Conservation (phyloP, 2,888 invertebrate species). For the Petrophora chlorosata region DNA sequence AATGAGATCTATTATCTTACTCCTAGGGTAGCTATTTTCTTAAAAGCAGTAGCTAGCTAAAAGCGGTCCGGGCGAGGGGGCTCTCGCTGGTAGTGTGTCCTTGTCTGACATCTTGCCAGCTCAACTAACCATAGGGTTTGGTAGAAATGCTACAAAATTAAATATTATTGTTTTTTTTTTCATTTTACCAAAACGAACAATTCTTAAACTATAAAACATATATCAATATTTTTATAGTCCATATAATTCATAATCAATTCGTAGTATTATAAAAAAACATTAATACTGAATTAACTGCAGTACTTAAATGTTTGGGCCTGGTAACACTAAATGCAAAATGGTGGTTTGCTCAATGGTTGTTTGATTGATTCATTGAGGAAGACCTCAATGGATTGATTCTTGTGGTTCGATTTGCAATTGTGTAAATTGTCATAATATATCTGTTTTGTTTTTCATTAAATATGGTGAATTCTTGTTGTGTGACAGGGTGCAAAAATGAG, state of each 20-base stretch:
- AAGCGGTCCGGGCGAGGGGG: background rate
- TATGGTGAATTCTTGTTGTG: background rate
- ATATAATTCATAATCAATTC: background rate
- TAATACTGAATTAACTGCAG: background rate
- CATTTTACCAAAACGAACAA: too few relatives aligned
- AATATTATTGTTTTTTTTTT: too few relatives aligned
- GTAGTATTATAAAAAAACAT: too few relatives aligned
- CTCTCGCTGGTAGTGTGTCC: too few relatives aligned
- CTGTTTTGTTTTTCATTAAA: background rate
- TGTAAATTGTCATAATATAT: background rate
- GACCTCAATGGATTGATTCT: background rate
- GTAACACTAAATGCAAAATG: background rate
- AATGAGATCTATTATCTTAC: background rate
- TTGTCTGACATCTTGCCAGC: background rate
- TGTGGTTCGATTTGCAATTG: background rate
- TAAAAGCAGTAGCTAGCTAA: background rate
- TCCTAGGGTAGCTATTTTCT: background rate
- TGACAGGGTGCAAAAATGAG: background rate
- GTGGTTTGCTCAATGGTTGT: background rate
- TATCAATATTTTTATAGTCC: background rate
- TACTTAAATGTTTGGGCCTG: background rate
- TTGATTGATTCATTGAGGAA: background rate
- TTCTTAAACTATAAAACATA: background rate
- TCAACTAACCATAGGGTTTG: background rate
- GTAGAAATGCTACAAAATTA: background rate